These are phyloP conservation scores for Atopsyche davidsoni DNA, from an alignment of 1,140 invertebrate genomes.

Conservation along the genomic window DNA sequence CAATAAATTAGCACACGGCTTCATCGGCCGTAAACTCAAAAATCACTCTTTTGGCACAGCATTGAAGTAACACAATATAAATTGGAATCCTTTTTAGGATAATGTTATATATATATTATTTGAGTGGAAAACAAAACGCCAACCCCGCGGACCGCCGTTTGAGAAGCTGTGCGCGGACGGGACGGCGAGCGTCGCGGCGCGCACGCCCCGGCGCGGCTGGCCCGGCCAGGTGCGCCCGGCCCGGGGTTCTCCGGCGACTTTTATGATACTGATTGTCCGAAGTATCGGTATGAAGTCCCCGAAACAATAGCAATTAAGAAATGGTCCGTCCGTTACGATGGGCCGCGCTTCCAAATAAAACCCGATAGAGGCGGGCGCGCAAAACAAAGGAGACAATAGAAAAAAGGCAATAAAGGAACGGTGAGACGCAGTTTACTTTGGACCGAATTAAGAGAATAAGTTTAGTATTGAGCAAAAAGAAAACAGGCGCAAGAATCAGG, in stretches of 20 bases:
- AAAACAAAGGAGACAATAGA: slow-evolving; percentile 18
- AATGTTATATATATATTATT: no score
- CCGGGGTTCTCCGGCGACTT: slow-evolving; percentile 13
- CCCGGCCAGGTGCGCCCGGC: slow-evolving; percentile 1
- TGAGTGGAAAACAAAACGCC: no score
- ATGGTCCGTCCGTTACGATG: slow-evolving; percentile 22
- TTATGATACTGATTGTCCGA: slow-evolving; percentile 25
- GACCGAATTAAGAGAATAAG: slow-evolving; percentile 22
- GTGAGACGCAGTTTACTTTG: slow-evolving; percentile 23
- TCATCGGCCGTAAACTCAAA: no score
- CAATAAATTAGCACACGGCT: no score
- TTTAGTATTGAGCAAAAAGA: slow-evolving; percentile 17
- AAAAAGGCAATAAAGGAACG: slow-evolving; percentile 25
- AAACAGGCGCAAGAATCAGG: no score
- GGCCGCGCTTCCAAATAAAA: slow-evolving; percentile 25
- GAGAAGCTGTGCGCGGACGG: no score
- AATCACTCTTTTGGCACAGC: no score
- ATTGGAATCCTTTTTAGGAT: no score
- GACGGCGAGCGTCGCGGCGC: no score
- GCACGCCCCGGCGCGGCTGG: no score
- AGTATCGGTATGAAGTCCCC: slow-evolving; percentile 9
- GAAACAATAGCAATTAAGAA: slow-evolving; percentile 27
- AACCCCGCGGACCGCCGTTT: no score
- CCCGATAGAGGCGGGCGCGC: slow-evolving; percentile 19
- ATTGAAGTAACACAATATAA: no score